These are phyloP conservation scores for Centropristis striata DNA, from an alignment of 2,113 vertebrate species.

Conservation along the genomic window DNA sequence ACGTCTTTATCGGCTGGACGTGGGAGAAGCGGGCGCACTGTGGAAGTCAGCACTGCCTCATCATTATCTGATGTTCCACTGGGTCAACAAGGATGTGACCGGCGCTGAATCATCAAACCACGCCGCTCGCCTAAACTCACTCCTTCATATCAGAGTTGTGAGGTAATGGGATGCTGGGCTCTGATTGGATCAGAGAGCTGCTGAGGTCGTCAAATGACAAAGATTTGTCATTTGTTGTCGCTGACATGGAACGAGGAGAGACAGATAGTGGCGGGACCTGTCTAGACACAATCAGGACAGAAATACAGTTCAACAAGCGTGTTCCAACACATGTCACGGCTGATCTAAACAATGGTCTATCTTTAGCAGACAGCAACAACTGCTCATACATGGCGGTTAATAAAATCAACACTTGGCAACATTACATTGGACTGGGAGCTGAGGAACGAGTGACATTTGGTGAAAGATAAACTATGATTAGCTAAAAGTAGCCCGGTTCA, in stretches of 20 bases:
- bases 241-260: slow-evolving; percentile 24
- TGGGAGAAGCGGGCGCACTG: slow-evolving; percentile 38
- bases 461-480: slow-evolving; percentile 23
- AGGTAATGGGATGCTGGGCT: slow-evolving; percentile 56
- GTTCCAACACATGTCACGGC: slow-evolving; percentile 40
- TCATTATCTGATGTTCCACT: slow-evolving; percentile 70
- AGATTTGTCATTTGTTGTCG: slow-evolving; percentile 38
- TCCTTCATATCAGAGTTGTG: slow-evolving; percentile 61
- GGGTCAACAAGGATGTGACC: slow-evolving; percentile 75
- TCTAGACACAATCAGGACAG: slow-evolving; percentile 16
- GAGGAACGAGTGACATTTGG: background rate
- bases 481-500: background rate
- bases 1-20: slow-evolving; percentile 36
- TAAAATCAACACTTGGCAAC: slow-evolving; percentile 37
- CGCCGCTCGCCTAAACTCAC: slow-evolving; percentile 50
- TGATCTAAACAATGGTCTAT: slow-evolving; percentile 65
- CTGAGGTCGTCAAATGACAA: slow-evolving; percentile 62
- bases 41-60: slow-evolving; percentile 56
- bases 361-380: slow-evolving; percentile 62
- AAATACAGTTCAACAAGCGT: slow-evolving; percentile 54
- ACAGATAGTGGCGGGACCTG: background rate
- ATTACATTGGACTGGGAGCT: background rate
- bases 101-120: slow-evolving; percentile 73
- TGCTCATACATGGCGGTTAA: slow-evolving; percentile 36
- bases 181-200: slow-evolving; percentile 47